Percentiles rank a stretch among this genome's conserved stretches.
Evolutionary conservation across 2,888 invertebrate species (phyloP).

Genomic region (Oxyteleia sp.): DNA sequence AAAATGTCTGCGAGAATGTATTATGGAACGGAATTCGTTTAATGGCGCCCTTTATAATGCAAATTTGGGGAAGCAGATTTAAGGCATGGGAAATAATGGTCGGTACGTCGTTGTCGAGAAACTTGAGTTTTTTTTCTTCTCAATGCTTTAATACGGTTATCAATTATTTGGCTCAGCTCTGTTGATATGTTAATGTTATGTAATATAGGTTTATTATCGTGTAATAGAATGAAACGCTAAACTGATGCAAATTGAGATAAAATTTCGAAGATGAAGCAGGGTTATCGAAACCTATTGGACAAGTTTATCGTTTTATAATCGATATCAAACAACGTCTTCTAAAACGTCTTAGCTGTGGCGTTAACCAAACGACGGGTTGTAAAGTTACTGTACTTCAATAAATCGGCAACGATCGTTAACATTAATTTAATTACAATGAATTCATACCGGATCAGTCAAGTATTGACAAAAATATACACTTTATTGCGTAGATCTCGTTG

Average conservation of each 20-base stretch:
- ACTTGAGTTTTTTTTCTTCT: too few species aligned
- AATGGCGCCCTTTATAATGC: neutral
- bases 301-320: slow-evolving; percentile 36
- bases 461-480: slow-evolving; percentile 40
- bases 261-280: slow-evolving; percentile 50
- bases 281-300: slow-evolving; percentile 45
- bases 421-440: slow-evolving; percentile 16
- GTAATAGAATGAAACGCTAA: slow-evolving; percentile 58
- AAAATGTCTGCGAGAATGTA: neutral
- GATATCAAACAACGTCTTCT: slow-evolving; percentile 54
- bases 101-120: slow-evolving; percentile 34
- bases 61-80: neutral
- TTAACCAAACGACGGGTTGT: slow-evolving; percentile 25
- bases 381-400: slow-evolving; percentile 14
- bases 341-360: slow-evolving; percentile 20
- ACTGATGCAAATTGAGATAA: slow-evolving; percentile 52
- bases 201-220: slow-evolving; percentile 53
- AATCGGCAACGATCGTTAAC: slow-evolving; percentile 15
- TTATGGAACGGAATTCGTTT: neutral
- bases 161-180: slow-evolving; percentile 58
- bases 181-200: slow-evolving; percentile 70
- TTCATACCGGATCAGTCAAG: slow-evolving; percentile 28
- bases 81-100: neutral
- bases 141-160: slow-evolving; percentile 1
- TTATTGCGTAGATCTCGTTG: slow-evolving; percentile 32